Percentiles rank a stretch among this genome's conserved stretches.
Conservation (phyloP, 1,140 invertebrate species). For the Sarcophaga bullata region DNA sequence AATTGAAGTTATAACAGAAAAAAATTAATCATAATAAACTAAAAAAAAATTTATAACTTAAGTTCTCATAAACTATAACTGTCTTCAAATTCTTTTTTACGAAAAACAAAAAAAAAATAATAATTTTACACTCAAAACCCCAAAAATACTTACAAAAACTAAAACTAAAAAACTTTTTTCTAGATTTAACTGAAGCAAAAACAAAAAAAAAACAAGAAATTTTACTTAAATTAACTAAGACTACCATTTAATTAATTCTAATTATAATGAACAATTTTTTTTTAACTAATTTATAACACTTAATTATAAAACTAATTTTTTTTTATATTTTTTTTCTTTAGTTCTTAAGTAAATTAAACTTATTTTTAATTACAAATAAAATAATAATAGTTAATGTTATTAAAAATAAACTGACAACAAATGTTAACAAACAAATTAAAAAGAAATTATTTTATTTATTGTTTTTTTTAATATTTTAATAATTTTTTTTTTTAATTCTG, state of each 20-base stretch:
- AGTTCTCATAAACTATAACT: neutral
- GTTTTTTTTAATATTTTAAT: slow-evolving; percentile 8
- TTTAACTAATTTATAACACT: slow-evolving; percentile 1
- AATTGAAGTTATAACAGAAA: neutral
- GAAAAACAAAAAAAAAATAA: too few relatives aligned
- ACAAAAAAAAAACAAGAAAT: neutral
- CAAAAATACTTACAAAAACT: neutral
- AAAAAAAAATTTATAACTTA: too few relatives aligned
- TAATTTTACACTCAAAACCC: slow-evolving; percentile 6
- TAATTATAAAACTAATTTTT: neutral
- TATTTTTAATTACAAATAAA: too few relatives aligned
- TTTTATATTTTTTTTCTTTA: neutral
- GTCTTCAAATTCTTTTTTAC: neutral
- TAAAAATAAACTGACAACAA: slow-evolving; percentile 3
- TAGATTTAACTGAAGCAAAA: neutral
- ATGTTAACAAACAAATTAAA: neutral
- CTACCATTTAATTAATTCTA: too few relatives aligned
- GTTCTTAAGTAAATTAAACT: slow-evolving; percentile 2
- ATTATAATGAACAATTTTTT: neutral
- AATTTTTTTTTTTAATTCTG: neutral
- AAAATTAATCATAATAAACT: neutral
- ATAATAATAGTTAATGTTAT: neutral
- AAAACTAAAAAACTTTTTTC: neutral
- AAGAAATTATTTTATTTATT: neutral
- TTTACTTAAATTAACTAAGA: neutral